Percentiles rank a stretch among this genome's conserved stretches.
These are phyloP conservation scores for Brachyhypopomus gauderio DNA, from an alignment of 2,113 vertebrate genomes.

Conservation along the genomic window DNA sequence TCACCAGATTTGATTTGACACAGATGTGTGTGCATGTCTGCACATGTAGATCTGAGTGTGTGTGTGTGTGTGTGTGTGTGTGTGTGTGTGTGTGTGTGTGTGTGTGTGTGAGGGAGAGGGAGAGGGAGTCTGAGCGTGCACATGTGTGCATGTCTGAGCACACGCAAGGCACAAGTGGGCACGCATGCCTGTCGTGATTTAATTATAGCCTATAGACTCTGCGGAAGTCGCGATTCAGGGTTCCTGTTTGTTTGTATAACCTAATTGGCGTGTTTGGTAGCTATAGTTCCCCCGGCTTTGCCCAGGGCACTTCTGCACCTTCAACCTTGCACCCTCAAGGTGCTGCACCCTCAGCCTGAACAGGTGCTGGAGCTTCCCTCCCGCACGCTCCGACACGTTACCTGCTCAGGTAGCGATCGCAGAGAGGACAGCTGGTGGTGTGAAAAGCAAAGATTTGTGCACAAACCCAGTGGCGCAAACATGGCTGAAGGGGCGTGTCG, in stretches of 20 bases:
- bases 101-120: too few species aligned
- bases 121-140: too few species aligned
- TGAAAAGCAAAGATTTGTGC: too few species aligned
- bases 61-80: background rate
- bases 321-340: too few species aligned
- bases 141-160: too few species aligned
- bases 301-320: background rate
- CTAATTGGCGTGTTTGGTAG: background rate
- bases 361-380: background rate
- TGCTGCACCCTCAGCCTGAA: background rate
- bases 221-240: background rate
- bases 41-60: background rate
- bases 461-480: too few species aligned
- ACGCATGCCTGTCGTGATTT: background rate
- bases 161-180: background rate
- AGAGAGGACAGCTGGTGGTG: too few species aligned
- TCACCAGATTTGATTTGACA: conserved; percentile 38
- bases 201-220: background rate
- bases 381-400: conserved; percentile 6
- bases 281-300: background rate
- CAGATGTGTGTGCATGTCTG: conserved; percentile 37
- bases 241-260: background rate
- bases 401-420: background rate
- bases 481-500: too few species aligned
- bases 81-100: too few species aligned